Base-by-base conservation (phyloP, 1,140 invertebrate genomes). In the Heliconius hewitsoni region DNA sequence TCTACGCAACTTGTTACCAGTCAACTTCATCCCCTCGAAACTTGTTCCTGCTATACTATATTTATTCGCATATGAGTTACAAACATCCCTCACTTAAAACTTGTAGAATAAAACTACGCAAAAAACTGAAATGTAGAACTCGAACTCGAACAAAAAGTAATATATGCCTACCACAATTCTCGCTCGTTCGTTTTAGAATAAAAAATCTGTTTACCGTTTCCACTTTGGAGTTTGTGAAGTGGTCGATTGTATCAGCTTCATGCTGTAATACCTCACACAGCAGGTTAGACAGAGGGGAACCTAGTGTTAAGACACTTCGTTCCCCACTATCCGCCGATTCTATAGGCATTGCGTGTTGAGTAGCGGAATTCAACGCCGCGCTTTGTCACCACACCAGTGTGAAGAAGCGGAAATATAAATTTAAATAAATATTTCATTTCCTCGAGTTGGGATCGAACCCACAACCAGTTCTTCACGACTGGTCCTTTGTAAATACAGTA, bases 81-180 rank as follows among this genome's bases (percentile, higher is more conserved):
- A 66, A 66, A 66, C 23, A 30, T 66, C 11, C 60, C 27, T 30
- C 60, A 66, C 60, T 66, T 66, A 66, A 66, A 66, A 66, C 60
- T 66, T 66, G 27, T 5, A 66, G 11, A 66, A 30, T 66, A n/a
- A 66, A 66, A 66, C 60, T 30, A 30, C 27, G 27, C 16, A 66
- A 66, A 52, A 66, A 66, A 66, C 60, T 66, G 27, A 30, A 66
- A 66, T 30, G 60, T 66, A 66, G 11, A 66, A 23, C 60, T 66
- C n/a, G 60, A 66, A 23, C 60, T 66, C 4, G 11, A 66, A 66
- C 60, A 66, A 66, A 66, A 66, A 66, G 60, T 23, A 66, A 66
- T 66, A 66, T 66, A 66, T 66, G 60, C 60, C 60, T 66, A 66
- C 60, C 60, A 66, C 60, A 30, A 66, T 66, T 11, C 60, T 66